Evolutionary conservation across 2,888 invertebrate genomes (phyloP).

Genomic region (Pemphredon lugubris): DNA sequence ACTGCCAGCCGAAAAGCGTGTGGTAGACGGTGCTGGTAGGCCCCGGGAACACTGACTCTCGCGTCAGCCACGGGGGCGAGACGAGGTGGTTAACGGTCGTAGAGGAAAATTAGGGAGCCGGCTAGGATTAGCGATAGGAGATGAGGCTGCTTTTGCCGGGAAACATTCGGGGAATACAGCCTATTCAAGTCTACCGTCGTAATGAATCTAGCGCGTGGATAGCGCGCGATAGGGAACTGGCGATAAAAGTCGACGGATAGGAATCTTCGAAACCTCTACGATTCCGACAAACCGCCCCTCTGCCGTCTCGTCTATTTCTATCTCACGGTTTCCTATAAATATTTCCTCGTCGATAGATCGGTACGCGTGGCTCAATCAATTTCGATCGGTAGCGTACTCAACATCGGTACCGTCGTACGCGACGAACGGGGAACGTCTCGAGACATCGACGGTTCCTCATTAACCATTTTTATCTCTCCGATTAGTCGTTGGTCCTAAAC

Average conservation of each 20-base stretch:
- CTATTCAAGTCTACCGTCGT: conserved; percentile 10
- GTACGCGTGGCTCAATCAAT: no score
- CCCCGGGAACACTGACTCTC: conserved; percentile 34
- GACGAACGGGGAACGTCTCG: no score
- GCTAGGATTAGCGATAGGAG: conserved; percentile 57
- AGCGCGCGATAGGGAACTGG: conserved; percentile 7
- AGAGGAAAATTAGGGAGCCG: conserved; percentile 58
- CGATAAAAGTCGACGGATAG: conserved; percentile 43
- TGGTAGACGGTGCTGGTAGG: conserved; percentile 15
- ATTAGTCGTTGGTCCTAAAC: no score
- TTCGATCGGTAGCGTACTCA: no score
- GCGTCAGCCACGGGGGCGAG: conserved; percentile 17
- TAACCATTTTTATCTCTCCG: no score
- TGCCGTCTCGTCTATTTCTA: no score
- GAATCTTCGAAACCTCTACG: no score
- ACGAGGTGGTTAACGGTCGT: conserved; percentile 56
- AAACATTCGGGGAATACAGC: conserved; percentile 40
- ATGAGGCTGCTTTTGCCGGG: conserved; percentile 41
- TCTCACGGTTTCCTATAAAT: no score
- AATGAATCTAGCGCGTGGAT: conserved; percentile 29
- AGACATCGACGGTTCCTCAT: no score
- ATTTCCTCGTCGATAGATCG: no score
- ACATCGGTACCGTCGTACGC: no score
- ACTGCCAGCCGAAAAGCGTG: conserved; percentile 35
- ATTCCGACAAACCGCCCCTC: no score